These are phyloP conservation scores for Phyllotis vaccarum DNA, from an alignment of 2,797 vertebrate genomes.

Conservation along the genomic window DNA sequence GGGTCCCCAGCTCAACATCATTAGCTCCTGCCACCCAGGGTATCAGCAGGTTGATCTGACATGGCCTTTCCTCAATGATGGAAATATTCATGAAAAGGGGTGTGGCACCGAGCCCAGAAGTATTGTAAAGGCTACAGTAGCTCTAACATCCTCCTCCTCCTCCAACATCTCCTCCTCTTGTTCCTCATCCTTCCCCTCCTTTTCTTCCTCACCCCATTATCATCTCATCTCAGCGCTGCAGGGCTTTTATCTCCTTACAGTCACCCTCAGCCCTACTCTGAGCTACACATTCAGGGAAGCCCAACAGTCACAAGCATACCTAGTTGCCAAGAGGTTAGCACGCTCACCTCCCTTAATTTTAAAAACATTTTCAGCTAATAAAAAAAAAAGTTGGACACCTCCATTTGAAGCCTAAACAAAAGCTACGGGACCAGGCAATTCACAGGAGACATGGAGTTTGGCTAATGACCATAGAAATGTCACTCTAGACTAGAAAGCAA, in stretches of 20 bases:
- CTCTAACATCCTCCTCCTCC: too few species aligned
- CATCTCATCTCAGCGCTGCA: accelerated
- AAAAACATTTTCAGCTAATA: neutral
- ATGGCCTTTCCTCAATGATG: conserved; percentile 66
- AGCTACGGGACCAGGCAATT: neutral
- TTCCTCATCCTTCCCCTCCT: too few species aligned
- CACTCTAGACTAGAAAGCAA: conserved; percentile 18
- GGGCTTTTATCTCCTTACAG: accelerated
- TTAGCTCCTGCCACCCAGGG: conserved; percentile 69
- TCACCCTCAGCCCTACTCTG: neutral
- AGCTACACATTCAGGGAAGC: accelerated
- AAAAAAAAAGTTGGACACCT: neutral
- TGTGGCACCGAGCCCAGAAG: accelerated
- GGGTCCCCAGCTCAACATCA: conserved; percentile 76
- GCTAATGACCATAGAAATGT: conserved; percentile 55
- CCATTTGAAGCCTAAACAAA: conserved; percentile 34
- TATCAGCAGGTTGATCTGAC: conserved; percentile 82
- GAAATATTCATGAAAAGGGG: accelerated
- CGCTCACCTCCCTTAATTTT: neutral
- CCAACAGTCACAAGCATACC: neutral
- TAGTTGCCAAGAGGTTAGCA: neutral
- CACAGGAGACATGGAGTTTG: conserved; percentile 30
- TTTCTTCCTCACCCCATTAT: neutral
- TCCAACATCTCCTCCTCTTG: neutral
- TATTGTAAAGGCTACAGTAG: too few species aligned